Base-by-base conservation (phyloP, 2,113 vertebrate genomes). In the Myotis lucifugus region DNA sequence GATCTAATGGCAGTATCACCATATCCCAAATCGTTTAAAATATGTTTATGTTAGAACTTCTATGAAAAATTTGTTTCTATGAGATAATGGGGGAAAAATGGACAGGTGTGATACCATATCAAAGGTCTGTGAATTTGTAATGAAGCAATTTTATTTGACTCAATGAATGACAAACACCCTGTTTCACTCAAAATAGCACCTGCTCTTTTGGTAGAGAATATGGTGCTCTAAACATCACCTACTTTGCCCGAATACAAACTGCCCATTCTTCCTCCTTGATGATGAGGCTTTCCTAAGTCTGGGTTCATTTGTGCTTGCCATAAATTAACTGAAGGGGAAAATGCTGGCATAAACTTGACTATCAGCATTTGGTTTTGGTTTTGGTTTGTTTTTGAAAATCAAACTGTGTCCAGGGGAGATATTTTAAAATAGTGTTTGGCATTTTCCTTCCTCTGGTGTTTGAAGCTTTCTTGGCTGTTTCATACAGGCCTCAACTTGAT, bases 401-500 rank as follows among this genome's bases (percentile, higher is more conserved):
- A 0, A 73, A 46, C 46, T 11, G 0, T 32, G 21, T 94, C 54
- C 74, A 78, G 25, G 21, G 77, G 59, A 32, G 90, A 5, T 2
- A 48, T 64, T 93, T 29, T 37, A 79, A 77, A 59, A 69, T 2
- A 5, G 21, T 27, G 10, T 50, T 82, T 46, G 52, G 92, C 70
- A 34, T 66, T 3, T 1, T 64, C 17, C 67, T 97, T 96, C 88
- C 85, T 92, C 89, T 95, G 32, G 73, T 59, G 8, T 48, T 1
- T 0, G 84, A 91, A 73, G 73, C 73, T 48, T 27, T 93, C 67
- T 37, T 73, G 17, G 29, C 52, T 77, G 18, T 72, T 70, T 84
- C 91, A 37, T 19, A 27, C 85, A 32, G 70, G 96, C 86, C 69
- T 95, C 93, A 64, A 81, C 88, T 95, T 96, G 93, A 61, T 2